These are phyloP conservation scores for Propithecus coquereli DNA, from an alignment of 2,113 vertebrate species.

Conservation along the genomic window DNA sequence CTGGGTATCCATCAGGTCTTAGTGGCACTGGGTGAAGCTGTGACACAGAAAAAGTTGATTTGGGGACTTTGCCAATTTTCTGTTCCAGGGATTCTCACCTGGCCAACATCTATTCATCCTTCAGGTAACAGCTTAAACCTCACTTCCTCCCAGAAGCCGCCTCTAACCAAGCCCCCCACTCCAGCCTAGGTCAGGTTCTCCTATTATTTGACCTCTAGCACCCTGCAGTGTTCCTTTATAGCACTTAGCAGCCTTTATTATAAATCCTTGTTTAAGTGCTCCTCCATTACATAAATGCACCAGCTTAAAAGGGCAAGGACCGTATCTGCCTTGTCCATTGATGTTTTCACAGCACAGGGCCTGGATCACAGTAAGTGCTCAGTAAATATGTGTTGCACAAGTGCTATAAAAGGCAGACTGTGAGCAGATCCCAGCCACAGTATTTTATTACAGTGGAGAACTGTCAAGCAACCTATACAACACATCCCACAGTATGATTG, in stretches of 20 bases:
- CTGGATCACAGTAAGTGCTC: neutral
- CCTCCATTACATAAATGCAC: neutral
- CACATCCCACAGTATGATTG: neutral
- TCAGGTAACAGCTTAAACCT: neutral
- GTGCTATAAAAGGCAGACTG: neutral
- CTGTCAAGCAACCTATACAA: neutral
- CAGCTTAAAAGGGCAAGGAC: neutral
- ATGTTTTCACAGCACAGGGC: neutral
- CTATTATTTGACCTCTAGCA: neutral
- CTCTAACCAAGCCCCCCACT: neutral
- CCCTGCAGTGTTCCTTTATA: neutral
- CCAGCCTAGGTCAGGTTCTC: neutral
- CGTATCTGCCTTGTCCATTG: neutral
- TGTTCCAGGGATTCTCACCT: neutral
- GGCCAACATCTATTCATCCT: neutral
- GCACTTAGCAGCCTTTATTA: neutral
- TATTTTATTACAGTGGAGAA: neutral
- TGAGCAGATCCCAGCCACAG: neutral
- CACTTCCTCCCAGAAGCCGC: neutral
- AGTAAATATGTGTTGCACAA: neutral
- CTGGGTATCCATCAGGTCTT: neutral
- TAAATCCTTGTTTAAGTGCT: neutral
- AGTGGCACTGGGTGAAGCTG: neutral
- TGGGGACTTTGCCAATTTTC: neutral
- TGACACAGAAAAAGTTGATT: neutral